Percentiles rank a stretch among this genome's conserved stretches.
phyloP scores from a whole-genome alignment of 2,888 invertebrate species.

The Drosophila phalerata region DNA sequence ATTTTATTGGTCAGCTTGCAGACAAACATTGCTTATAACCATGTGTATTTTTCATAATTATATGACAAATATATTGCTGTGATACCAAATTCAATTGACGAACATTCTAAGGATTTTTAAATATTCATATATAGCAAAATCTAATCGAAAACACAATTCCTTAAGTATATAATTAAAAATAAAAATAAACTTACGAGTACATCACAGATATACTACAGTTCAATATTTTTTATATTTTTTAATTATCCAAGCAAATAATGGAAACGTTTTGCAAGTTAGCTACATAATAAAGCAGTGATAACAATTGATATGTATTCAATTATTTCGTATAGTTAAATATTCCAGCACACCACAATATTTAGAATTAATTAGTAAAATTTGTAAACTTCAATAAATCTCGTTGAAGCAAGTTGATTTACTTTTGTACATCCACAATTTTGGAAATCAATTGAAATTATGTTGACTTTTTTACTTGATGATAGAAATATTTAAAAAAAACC shows the following conservation, averaged over 20 bases:
- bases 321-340: neutral
- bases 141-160: slow-evolving; percentile 33
- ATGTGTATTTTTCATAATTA: slow-evolving; percentile 47
- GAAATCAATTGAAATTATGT: neutral
- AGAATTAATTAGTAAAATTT: neutral
- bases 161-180: slow-evolving; percentile 19
- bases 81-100: slow-evolving; percentile 84
- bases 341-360: neutral
- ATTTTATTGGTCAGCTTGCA: slow-evolving; percentile 20
- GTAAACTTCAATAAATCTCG: neutral
- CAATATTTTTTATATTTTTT: slow-evolving; percentile 24
- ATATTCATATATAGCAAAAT: slow-evolving; percentile 54
- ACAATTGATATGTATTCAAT: neutral
- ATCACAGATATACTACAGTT: slow-evolving; percentile 62
- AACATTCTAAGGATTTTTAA: slow-evolving; percentile 67
- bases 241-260: neutral
- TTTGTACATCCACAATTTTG: neutral
- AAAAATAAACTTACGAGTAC: slow-evolving; percentile 10
- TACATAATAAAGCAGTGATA: neutral
- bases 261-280: neutral
- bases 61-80: slow-evolving; percentile 83
- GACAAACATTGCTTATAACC: slow-evolving; percentile 18
- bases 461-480: too few relatives aligned
- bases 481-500: too few relatives aligned
- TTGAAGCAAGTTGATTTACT: neutral